Conservation (phyloP, 2,797 vertebrate genomes). For the Tamandua tetradactyla region DNA sequence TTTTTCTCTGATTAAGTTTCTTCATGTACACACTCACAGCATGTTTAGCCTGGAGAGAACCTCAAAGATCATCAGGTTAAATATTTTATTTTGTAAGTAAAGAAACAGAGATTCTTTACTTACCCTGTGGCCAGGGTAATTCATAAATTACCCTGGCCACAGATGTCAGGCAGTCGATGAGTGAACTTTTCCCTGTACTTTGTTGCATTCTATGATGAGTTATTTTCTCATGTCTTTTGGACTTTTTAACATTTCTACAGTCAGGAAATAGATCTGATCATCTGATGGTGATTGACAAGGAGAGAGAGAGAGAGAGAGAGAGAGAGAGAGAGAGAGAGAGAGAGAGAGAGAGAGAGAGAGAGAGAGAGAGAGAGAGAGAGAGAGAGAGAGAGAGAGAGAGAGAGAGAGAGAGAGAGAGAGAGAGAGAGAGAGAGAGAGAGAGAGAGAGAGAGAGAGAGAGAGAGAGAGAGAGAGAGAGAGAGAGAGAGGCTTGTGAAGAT, state of each 20-base stretch:
- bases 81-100: constrained; percentile 25
- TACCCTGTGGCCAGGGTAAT: too few species aligned
- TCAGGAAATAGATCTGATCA: background rate
- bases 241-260: background rate
- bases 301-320: background rate
- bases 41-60: background rate
- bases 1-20: constrained; percentile 8
- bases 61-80: background rate
- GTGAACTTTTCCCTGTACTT: background rate
- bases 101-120: too few species aligned
- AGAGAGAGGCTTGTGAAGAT: background rate
- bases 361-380: background rate
- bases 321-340: background rate
- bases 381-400: background rate
- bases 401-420: background rate
- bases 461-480: background rate
- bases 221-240: background rate
- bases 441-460: background rate
- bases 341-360: background rate
- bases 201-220: background rate
- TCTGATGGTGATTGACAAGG: background rate
- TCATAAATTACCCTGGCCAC: background rate
- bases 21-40: background rate
- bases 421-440: background rate
- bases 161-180: background rate